phyloP scores from a whole-genome alignment of 2,797 vertebrate species.

The Malacoraja senta region DNA sequence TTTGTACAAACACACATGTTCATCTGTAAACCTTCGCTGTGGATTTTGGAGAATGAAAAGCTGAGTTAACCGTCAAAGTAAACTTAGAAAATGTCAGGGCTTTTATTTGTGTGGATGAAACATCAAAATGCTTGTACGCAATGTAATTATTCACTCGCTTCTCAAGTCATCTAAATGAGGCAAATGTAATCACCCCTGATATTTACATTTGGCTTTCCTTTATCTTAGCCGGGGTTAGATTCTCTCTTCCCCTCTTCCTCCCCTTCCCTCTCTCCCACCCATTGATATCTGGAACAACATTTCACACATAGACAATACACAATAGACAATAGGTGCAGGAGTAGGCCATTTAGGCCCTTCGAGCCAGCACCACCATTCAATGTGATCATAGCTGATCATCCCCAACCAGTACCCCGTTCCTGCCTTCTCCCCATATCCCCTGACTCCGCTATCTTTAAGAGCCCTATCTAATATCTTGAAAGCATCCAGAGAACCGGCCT shows the following conservation, averaged over 20 bases:
- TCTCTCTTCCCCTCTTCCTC: background rate
- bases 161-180: background rate
- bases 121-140: background rate
- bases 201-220: background rate
- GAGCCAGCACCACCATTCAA: too few relatives aligned
- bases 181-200: background rate
- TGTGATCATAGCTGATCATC: too few relatives aligned
- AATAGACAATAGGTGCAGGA: too few relatives aligned
- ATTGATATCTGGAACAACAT: background rate
- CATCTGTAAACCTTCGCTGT: background rate
- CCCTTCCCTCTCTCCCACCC: background rate
- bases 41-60: background rate
- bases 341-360: too few relatives aligned
- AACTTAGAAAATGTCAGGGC: background rate
- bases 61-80: background rate
- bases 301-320: background rate
- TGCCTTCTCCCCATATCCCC: too few relatives aligned
- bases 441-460: too few relatives aligned
- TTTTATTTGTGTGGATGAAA: background rate
- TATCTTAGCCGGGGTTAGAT: background rate
- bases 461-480: too few relatives aligned
- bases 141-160: background rate
- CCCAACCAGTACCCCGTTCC: too few relatives aligned
- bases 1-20: background rate
- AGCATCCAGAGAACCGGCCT: too few relatives aligned